Base-by-base conservation (phyloP, 1,140 invertebrate species). In the Kradibia gibbosae region DNA sequence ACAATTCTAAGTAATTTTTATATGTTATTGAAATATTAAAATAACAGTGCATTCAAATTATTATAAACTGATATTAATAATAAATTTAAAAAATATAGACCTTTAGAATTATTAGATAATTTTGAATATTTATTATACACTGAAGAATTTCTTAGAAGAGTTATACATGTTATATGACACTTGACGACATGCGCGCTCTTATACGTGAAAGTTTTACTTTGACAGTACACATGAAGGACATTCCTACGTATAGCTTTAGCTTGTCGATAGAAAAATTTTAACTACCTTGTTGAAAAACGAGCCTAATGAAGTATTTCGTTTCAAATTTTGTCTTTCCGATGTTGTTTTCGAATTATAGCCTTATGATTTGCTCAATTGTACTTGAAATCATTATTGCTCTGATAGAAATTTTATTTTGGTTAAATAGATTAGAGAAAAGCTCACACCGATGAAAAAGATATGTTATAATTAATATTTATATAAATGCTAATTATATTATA, bases 191-290 rank as follows among this genome's bases (percentile, higher is more conserved):
- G n/a, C 36, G n/a, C 17, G n/a, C 55, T 53, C 3, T 72, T 48
- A n/a, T 50, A 45, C 20, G 60, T 48, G 17, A 39, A 42, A 78
- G 45, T 70, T 78, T 78, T 67, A 71, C 48, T 57, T 78, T 70
- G 53, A 55, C 25, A 31, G 17, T 39, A 67, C 5, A 48, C 11
- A 62, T 8, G 48, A 71, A 78, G 77, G 65, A 70, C 77, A n/a
- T 22, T 13, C 7, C 17, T 39, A 11, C 22, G 3, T 48, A 28
- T 34, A 42, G 20, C 77, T 71, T 71, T 78, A 55, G 28, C 20
- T 34, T 17, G 11, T 25, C 48, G 48, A 73, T 20, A 22, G 17
- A 53, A 55, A 53, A 53, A 72, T 72, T 72, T 72, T 11, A 45
- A 42, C 8, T 45, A 31, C 3, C 28, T 45, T 42, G 8, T 39